Conservation (phyloP, 2,113 vertebrate genomes). For the Brachyhypopomus gauderio region DNA sequence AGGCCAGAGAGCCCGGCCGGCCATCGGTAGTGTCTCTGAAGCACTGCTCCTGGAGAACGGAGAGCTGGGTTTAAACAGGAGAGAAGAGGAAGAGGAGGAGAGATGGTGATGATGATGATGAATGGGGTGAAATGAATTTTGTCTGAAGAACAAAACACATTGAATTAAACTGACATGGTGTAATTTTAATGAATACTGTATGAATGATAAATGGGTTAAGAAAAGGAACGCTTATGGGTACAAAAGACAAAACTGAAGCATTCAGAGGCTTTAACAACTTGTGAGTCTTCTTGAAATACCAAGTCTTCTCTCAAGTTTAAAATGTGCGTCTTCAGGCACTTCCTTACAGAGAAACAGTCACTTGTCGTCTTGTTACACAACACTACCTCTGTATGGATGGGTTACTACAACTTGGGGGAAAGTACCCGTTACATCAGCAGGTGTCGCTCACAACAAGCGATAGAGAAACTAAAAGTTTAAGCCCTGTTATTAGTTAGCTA, state of each 20-base stretch:
- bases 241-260: neutral
- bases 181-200: neutral
- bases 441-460: neutral
- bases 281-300: too few relatives aligned
- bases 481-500: too few relatives aligned
- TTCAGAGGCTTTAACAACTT: too few relatives aligned
- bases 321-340: too few relatives aligned
- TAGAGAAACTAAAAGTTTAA: neutral
- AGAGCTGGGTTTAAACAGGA: slow-evolving; percentile 57
- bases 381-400: too few relatives aligned
- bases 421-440: neutral
- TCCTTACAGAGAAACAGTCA: too few relatives aligned
- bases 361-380: too few relatives aligned
- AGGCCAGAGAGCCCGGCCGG: accelerated
- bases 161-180: neutral
- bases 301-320: too few relatives aligned
- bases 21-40: slow-evolving; percentile 78
- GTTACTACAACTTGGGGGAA: neutral
- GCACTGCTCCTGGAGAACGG: slow-evolving; percentile 80
- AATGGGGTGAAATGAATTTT: slow-evolving; percentile 6
- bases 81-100: neutral
- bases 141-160: slow-evolving; percentile 3
- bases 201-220: slow-evolving; percentile 12
- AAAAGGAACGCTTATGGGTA: neutral
- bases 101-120: neutral